phyloP scores from a whole-genome alignment of 2,113 vertebrate species.

The Tapirus terrestris region DNA sequence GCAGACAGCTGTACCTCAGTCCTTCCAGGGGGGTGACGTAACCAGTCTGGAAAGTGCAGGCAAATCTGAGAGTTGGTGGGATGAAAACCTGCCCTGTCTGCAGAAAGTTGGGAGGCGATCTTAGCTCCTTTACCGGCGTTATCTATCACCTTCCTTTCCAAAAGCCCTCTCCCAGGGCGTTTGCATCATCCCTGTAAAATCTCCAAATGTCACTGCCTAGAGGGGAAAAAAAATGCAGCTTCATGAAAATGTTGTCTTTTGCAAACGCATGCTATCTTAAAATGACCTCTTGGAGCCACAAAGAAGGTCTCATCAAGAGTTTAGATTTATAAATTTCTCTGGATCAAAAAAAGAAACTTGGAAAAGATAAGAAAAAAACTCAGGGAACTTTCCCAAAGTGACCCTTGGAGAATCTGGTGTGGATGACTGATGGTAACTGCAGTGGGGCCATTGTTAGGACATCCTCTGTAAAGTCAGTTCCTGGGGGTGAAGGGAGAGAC shows the following conservation, averaged over 20 bases:
- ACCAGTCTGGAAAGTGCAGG: background rate
- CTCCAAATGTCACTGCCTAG: accelerated
- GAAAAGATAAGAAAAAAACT: background rate
- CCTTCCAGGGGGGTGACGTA: background rate
- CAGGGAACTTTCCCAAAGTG: background rate
- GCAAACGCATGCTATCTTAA: background rate
- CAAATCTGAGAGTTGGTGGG: accelerated
- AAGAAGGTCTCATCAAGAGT: background rate
- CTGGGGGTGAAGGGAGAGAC: background rate
- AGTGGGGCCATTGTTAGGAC: accelerated
- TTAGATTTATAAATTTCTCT: background rate
- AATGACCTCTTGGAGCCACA: background rate
- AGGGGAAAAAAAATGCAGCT: accelerated
- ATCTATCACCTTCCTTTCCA: background rate
- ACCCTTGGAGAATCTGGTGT: accelerated
- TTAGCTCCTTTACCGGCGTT: accelerated
- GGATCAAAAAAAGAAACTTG: too few species aligned
- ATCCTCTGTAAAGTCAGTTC: too few species aligned
- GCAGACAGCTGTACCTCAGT: background rate
- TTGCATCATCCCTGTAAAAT: accelerated
- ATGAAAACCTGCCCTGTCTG: background rate
- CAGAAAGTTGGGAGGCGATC: background rate
- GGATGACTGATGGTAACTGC: accelerated
- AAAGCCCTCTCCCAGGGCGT: background rate
- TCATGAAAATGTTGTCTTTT: background rate